Base-by-base conservation (phyloP, 2,113 vertebrate genomes). In the Pluvianellus socialis region DNA sequence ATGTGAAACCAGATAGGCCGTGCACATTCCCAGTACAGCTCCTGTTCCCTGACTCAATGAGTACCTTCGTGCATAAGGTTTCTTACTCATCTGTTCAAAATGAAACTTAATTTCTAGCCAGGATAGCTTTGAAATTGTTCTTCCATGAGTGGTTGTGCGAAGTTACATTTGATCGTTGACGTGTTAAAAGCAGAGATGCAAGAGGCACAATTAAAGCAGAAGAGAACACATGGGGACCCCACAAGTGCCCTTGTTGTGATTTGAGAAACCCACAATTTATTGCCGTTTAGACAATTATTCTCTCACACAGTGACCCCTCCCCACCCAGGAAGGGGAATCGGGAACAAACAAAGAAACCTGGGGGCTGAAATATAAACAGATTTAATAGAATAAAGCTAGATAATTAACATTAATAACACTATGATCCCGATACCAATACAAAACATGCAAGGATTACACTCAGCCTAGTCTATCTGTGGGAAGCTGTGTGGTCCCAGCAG, bases 11-110 rank as follows among this genome's bases (percentile, higher is more conserved):
- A 67, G 53, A 14, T 2, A 3, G 8, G n/a, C 52, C 7, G 0
- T 20, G n/a, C 45, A 13, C 5, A 0, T 35, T 76, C 61, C 68
- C 90, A 42, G 61, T 3, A 1, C 72, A 50, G 0, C 44, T 56
- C 63, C 75, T 65, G 49, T 19, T 61, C 53, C 59, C 72, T 86
- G 63, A 42, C 50, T 55, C 13, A 6, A 30, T 47, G 58, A n/a
- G 38, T 44, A 32, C 63, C 27, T 35, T 35, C 0, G 28, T 12
- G 7, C 7, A 7, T n/a, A 63, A 49, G 32, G 40, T 40, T 80
- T 45, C 42, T 14, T 27, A 2, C 30, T 91, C 63, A 19, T 30
- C 71, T 71, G 2, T 47, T 77, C 33, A 52, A 76, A 73, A 76
- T 3, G 10, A 79, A 79, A 40, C 23, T 61, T 23, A 2, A 55